Conservation (phyloP, 2,888 invertebrate genomes). For the Synergus itoensis region DNA sequence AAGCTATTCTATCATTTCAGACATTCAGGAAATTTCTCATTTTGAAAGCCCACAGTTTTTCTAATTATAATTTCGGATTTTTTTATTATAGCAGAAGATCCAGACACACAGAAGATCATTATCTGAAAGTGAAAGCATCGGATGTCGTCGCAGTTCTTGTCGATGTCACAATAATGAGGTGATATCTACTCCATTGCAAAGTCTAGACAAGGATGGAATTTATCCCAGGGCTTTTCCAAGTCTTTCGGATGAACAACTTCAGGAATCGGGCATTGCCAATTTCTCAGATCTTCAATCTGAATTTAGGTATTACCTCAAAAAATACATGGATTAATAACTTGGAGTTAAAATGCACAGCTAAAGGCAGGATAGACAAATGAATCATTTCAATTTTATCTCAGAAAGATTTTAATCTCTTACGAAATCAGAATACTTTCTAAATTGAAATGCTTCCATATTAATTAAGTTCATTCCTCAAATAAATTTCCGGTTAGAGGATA, state of each 20-base stretch:
- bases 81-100: conserved; percentile 50
- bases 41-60: background rate
- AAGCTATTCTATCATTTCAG: background rate
- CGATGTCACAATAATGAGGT: conserved; percentile 43
- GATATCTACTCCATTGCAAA: background rate
- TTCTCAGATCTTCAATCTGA: conserved; percentile 60
- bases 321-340: background rate
- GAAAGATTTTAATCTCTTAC: no score
- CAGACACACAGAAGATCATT: conserved; percentile 61
- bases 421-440: no score
- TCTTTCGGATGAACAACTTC: conserved; percentile 64
- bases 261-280: conserved; percentile 66
- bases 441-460: no score
- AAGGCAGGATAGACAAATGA: no score
- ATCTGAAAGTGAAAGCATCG: conserved; percentile 62
- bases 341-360: no score
- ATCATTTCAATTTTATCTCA: no score
- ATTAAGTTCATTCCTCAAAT: no score
- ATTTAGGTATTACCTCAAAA: conserved; percentile 56
- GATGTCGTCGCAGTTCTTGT: conserved; percentile 51
- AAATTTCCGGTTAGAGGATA: no score
- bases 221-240: conserved; percentile 65
- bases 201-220: conserved; percentile 21
- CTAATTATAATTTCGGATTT: background rate
- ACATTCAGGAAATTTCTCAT: background rate